Base-by-base conservation (phyloP, 2,888 invertebrate species). In the Trichogramma dendrolimi region DNA sequence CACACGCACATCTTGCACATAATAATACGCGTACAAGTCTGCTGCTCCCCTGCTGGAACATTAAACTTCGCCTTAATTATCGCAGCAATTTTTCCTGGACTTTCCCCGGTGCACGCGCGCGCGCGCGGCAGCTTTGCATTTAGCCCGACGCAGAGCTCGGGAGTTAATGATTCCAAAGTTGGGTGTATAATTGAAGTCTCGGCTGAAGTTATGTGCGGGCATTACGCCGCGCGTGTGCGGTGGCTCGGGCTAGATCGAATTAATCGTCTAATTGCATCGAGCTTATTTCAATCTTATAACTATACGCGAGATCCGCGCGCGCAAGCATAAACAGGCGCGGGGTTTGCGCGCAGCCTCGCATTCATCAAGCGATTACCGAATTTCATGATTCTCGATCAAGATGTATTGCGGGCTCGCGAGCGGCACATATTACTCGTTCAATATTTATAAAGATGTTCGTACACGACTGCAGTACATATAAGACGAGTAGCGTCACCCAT, bases 51-150 rank as follows among this genome's bases (percentile, higher is more conserved):
- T 42, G 53, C 44, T 55, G 43, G 48, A 63, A 44, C 60, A 48
- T 64, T 61, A 55, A 63, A 64, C 56, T 64, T 61, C 39, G 55
- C 63, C 27, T 58, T 58, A 48, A 60, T 63, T 60, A 61, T 58
- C 52, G 47, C 27, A 41, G 60, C 11, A 42, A 55, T 58, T 63
- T 58, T 63, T 60, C 60, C 39, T 44, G 48, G 60, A 63, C 58
- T 60, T 60, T 52, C 27, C 52, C 43, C 11, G 11, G 8, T 39
- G n/a, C 38, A 38, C 11, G 27, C 39, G 11, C 27, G 5, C 27
- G 5, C 14, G 14, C 46, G 47, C 14, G 41, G 5, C 47, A 11
- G 10, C 10, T n/a, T 10, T 47, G 10, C 11, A 39, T 55, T n/a
- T 11, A 11, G 50, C 40, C 8, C 42, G 10, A 11, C 38, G 38